A percentile compares a stretch with the other conserved stretches of the same genome.
phyloP scores from a whole-genome alignment of 1,140 invertebrate genomes.

The Oedothorax gibbosus region DNA sequence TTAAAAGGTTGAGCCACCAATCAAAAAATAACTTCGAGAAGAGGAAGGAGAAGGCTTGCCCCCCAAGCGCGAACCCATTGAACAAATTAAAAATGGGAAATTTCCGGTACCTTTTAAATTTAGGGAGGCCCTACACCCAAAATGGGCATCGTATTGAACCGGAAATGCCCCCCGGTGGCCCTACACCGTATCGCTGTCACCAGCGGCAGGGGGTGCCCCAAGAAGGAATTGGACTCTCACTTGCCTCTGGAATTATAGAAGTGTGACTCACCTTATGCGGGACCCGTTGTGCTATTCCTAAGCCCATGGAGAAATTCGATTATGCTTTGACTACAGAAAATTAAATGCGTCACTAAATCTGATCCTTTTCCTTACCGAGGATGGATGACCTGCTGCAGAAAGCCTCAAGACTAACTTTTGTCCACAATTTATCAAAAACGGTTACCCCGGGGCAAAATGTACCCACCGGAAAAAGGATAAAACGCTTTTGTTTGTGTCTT shows the following conservation, averaged over 20 bases:
- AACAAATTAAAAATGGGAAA: not conserved
- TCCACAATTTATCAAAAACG: slow-evolving; percentile 59
- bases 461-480: not conserved
- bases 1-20: too few relatives aligned
- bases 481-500: slow-evolving; percentile 60
- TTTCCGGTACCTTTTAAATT: not conserved
- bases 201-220: not conserved
- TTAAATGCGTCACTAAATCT: slow-evolving; percentile 69
- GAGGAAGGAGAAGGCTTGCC: too few relatives aligned
- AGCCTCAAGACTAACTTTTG: not conserved
- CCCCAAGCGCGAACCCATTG: too few relatives aligned
- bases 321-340: slow-evolving; percentile 70
- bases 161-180: not conserved
- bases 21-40: too few relatives aligned
- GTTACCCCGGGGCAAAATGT: slow-evolving; percentile 68
- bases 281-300: slow-evolving; percentile 69
- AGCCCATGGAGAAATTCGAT: slow-evolving; percentile 69
- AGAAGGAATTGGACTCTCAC: slow-evolving; percentile 62
- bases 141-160: not conserved
- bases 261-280: slow-evolving; percentile 66
- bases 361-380: slow-evolving; percentile 71
- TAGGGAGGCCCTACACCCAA: not conserved
- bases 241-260: slow-evolving; percentile 65
- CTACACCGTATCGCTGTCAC: not conserved
- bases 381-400: slow-evolving; percentile 67